A percentile compares a stretch with the other conserved stretches of the same genome.
These are phyloP conservation scores for Chiridota heheva DNA, from an alignment of 35 echinoderm and acorn worm species.

Conservation along the genomic window DNA sequence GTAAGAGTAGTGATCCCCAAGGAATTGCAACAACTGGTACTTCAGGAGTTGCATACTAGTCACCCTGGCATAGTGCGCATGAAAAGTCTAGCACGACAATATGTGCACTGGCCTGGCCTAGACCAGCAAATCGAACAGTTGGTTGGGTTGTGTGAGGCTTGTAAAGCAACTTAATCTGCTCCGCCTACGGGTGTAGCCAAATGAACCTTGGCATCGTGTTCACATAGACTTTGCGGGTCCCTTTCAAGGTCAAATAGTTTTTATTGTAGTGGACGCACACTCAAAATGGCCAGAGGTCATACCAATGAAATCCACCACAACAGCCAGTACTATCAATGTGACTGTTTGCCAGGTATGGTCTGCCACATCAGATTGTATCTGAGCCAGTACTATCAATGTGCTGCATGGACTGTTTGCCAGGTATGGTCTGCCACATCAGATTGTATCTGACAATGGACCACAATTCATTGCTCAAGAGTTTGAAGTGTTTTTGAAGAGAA, in stretches of 20 bases:
- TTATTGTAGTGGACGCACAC: constrained; percentile 51
- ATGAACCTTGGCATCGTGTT: constrained; percentile 26
- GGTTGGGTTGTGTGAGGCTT: constrained; percentile 35
- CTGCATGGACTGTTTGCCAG: constrained; percentile 17
- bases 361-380: constrained; percentile 23
- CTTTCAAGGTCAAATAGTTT: constrained; percentile 29
- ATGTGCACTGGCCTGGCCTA: constrained; percentile 51
- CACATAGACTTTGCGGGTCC: constrained; percentile 52
- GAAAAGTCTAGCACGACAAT: constrained; percentile 40
- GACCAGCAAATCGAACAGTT: constrained; percentile 28
- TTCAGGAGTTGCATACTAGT: constrained; percentile 50
- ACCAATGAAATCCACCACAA: constrained; percentile 16
- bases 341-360: constrained; percentile 40
- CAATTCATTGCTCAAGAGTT: constrained; percentile 37
- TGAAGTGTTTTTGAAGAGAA: constrained; percentile 13
- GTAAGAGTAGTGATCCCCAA: constrained; percentile 51
- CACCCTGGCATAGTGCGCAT: constrained; percentile 61
- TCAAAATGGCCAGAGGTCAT: constrained; percentile 49
- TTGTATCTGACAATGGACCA: constrained; percentile 27
- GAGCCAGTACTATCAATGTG: constrained; percentile 2
- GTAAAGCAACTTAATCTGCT: constrained; percentile 16
- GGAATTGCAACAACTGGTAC: constrained; percentile 26
- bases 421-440: neutral
- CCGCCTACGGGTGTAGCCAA: constrained; percentile 54
- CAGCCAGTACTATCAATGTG: constrained; percentile 4